Evolutionary conservation across 2,113 vertebrate species (phyloP).

Genomic region (Pelusios castaneus): DNA sequence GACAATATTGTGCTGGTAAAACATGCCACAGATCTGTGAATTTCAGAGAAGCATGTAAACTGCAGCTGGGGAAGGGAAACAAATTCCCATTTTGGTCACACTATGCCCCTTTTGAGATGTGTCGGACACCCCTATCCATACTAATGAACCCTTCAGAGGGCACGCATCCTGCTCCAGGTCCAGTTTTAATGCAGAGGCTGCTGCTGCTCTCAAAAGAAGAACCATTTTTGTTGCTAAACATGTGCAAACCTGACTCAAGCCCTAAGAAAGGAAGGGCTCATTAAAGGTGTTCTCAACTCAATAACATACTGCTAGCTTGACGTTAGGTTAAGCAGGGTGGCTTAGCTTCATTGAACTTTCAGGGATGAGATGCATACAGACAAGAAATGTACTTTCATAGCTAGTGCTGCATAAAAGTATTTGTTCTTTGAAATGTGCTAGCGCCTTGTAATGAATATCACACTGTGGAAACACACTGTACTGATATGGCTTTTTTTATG

Average conservation of each 20-base stretch:
- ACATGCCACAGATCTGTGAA: neutral
- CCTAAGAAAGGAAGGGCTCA: neutral
- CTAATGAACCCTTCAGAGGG: too few relatives aligned
- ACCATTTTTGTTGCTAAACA: neutral
- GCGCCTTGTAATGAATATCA: fast-evolving
- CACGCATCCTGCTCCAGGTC: neutral
- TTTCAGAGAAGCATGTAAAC: neutral
- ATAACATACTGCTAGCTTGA: neutral
- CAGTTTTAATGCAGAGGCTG: neutral
- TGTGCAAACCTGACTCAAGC: neutral
- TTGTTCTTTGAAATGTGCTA: fast-evolving
- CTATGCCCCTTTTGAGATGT: fast-evolving
- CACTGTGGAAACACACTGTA: fast-evolving
- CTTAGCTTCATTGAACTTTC: neutral
- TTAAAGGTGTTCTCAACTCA: neutral
- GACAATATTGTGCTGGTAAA: neutral
- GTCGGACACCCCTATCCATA: fast-evolving
- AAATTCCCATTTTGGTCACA: fast-evolving
- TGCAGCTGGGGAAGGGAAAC: neutral
- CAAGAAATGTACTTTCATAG: neutral
- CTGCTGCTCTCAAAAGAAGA: neutral
- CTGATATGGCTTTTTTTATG: neutral
- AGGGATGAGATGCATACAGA: neutral
- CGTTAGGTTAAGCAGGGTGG: neutral
- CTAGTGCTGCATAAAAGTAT: neutral